Evolutionary conservation across 2,888 invertebrate genomes (phyloP), one percentile per base, ranked within the genome.

Genomic region (Argyresthia goedartella): DNA sequence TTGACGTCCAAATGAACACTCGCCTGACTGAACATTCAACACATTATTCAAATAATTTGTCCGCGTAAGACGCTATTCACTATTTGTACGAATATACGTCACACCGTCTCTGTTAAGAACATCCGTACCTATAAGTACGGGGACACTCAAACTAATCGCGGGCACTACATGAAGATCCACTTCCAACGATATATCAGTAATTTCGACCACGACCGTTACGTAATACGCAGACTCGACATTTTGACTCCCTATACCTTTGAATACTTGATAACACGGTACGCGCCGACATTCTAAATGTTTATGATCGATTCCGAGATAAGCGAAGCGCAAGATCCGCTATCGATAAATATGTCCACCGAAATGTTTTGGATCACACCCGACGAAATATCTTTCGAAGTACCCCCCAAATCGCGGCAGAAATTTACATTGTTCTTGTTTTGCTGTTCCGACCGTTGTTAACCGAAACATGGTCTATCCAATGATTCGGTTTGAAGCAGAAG

Each of bases 111-210:
- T 35, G 49, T 59, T 60, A 4, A 60, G 45, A 8, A 59, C 59
- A 44, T 62, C 62, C 0, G 62, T 62, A 8, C 62, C 63, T 0
- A 62, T 34, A 7, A 61, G 56, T 3, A 61, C 52, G 0, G 59
- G 59, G 8, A 55, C 52, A 42, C 53, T 59, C 55, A 63, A 56
- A 42, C 4, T 60, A 1, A 25, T 1, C 1, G 41, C 15, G 0
- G 56, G 49, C 1, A 62, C 60, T 0, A 60, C 57, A 36, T 51
- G 6, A 8, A 64, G 55, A 46, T 64, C 60, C 1, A 58, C 56
- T 50, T 62, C 64, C 1, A 62, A 45, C 0, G 57, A 15, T 0
- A 60, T 55, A 0, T 57, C 55, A 13, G 16, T 8, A 33, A 64
- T 59, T 39, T 64, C 60, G 10, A 61, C 43, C 0, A 56, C 50